A percentile compares a stretch with the other conserved stretches of the same genome.
Evolutionary conservation across 2,888 invertebrate genomes (phyloP).

Genomic region (Ellobium chinense): DNA sequence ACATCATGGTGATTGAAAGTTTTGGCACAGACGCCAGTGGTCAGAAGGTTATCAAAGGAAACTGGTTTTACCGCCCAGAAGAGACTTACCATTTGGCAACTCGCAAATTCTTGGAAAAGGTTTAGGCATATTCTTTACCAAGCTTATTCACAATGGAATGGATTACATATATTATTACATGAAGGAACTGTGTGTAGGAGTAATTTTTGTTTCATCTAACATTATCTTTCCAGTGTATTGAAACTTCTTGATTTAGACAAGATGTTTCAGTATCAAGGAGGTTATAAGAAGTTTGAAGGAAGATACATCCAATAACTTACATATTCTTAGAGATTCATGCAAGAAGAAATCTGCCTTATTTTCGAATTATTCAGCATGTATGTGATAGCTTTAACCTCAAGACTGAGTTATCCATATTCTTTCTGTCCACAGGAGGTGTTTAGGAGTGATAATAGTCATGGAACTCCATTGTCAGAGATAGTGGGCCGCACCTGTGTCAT

Average conservation of each 20-base stretch:
- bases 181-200: no score
- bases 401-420: background rate
- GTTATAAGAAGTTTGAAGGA: no score
- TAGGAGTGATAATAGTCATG: constrained; percentile 93
- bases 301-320: no score
- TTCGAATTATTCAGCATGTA: background rate
- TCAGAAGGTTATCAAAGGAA: constrained; percentile 91
- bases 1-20: constrained; percentile 92
- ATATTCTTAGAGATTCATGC: no score
- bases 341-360: background rate
- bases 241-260: no score
- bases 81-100: constrained; percentile 98
- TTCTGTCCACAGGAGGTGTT: constrained; percentile 90
- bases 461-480: constrained; percentile 90
- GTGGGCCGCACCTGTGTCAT: constrained; percentile 94
- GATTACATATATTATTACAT: no score
- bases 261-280: no score
- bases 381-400: background rate
- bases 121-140: constrained; percentile 61
- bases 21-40: constrained; percentile 91
- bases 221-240: no score
- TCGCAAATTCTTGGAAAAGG: constrained; percentile 94
- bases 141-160: no score
- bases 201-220: no score
- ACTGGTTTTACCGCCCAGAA: constrained; percentile 93